A percentile compares a stretch with the other conserved stretches of the same genome.
Conservation (phyloP, 37 sponge, comb jelly and placozoan genomes). For the Trichoplax adhaerens region DNA sequence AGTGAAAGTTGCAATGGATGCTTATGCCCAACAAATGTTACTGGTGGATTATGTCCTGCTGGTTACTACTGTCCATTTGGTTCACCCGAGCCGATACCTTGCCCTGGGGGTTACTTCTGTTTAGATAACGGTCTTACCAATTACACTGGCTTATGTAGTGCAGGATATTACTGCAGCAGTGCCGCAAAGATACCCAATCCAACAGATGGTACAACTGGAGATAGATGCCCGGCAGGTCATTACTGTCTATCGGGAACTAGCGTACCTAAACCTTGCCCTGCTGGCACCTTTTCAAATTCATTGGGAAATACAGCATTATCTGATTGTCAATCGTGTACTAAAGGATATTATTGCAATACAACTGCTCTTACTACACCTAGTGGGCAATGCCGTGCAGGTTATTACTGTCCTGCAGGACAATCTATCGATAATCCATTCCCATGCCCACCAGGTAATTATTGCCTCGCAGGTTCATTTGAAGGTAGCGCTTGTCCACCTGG, state of each 20-base stretch:
- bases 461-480: background rate
- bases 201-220: too few species aligned
- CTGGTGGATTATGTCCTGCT: conserved; percentile 4
- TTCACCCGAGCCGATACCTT: background rate
- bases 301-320: background rate
- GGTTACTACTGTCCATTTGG: conserved; percentile 20
- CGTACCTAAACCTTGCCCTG: conserved; percentile 11
- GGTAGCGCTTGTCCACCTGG: conserved; percentile 8
- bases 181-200: too few species aligned
- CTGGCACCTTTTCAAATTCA: conserved; percentile 15
- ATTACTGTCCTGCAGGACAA: conserved; percentile 15
- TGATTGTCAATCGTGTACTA: conserved; percentile 15
- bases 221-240: too few species aligned
- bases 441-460: conserved; percentile 11
- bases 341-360: conserved; percentile 20
- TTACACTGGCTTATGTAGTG: conserved; percentile 11
- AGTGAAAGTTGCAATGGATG: too few species aligned
- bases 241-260: conserved; percentile 5
- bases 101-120: background rate
- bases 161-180: conserved; percentile 9
- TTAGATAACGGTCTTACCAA: conserved; percentile 14
- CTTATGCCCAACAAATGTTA: too few species aligned
- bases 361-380: background rate
- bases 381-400: conserved; percentile 16
- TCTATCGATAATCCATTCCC: conserved; percentile 1